These are phyloP conservation scores for Thermophis baileyi DNA, from an alignment of 2,113 vertebrate species.

Conservation along the genomic window DNA sequence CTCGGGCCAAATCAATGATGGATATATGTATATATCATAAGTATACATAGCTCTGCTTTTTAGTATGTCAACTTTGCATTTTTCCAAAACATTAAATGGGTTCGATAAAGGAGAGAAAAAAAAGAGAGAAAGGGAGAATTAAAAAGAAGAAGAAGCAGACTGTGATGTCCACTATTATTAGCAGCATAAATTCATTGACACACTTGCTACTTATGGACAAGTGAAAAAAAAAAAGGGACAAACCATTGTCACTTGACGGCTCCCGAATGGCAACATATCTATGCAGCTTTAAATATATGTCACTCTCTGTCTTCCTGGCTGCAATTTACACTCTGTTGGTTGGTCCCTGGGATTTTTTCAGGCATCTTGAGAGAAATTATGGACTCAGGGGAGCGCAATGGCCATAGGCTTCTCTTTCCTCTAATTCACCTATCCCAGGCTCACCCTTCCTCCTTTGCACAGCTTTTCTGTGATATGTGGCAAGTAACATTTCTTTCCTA, in stretches of 20 bases:
- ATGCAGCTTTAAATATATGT: slow-evolving; percentile 27
- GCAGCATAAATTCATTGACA: slow-evolving; percentile 26
- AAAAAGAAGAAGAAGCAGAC: background rate
- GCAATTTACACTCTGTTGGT: slow-evolving; percentile 10
- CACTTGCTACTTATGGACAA: slow-evolving; percentile 19
- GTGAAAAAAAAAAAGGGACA: slow-evolving; percentile 6
- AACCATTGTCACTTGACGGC: slow-evolving; percentile 15
- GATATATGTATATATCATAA: background rate
- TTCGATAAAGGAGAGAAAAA: background rate
- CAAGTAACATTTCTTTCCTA: background rate
- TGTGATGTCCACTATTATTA: slow-evolving; percentile 16
- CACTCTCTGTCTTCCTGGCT: background rate
- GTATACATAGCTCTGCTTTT: background rate
- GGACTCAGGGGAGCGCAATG: slow-evolving; percentile 6
- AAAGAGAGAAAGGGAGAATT: background rate
- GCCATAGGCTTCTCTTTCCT: background rate
- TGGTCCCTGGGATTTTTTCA: slow-evolving; percentile 15
- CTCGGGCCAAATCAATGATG: slow-evolving; percentile 30
- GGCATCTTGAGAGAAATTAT: slow-evolving; percentile 24
- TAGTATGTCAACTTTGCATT: slow-evolving; percentile 11
- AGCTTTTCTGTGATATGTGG: background rate
- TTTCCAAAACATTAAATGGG: slow-evolving; percentile 30
- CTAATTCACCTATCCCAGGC: background rate
- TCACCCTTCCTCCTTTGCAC: background rate
- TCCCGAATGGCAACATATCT: slow-evolving; percentile 23